Evolutionary conservation across 2,113 vertebrate species (phyloP).

Genomic region (Hymenochirus boettgeri): DNA sequence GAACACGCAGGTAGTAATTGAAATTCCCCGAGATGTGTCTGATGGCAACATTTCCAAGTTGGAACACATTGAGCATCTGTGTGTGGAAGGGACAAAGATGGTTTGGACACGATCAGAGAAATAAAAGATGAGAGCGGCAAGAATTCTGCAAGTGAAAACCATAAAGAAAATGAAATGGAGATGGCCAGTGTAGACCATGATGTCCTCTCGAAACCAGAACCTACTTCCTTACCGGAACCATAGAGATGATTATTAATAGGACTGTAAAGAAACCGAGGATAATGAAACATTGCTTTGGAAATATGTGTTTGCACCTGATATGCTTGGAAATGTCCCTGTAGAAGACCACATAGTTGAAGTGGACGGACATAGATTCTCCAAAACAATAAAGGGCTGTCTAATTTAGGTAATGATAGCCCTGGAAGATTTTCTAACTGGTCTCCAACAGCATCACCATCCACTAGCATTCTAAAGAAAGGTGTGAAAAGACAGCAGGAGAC

Average conservation of each 20-base stretch:
- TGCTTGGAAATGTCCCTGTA: background rate
- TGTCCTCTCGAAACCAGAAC: background rate
- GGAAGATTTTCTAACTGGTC: conserved; percentile 78
- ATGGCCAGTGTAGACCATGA: background rate
- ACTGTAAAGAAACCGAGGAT: conserved; percentile 28
- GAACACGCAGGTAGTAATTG: too few species aligned
- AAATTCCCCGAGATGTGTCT: too few species aligned
- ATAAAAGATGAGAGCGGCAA: too few species aligned
- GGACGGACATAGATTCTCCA: conserved; percentile 63
- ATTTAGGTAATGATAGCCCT: conserved; percentile 67
- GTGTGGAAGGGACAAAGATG: too few species aligned
- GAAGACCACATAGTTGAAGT: conserved; percentile 12
- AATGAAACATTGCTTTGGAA: background rate
- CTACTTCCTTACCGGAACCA: background rate
- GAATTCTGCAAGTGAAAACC: background rate
- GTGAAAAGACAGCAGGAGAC: conserved; percentile 76
- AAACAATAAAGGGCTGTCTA: conserved; percentile 56
- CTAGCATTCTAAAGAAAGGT: conserved; percentile 89
- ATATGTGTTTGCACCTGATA: background rate
- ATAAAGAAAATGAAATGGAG: background rate
- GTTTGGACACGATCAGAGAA: too few species aligned
- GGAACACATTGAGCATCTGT: too few species aligned
- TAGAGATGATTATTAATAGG: too few species aligned
- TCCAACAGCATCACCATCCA: conserved; percentile 88
- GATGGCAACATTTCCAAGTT: too few species aligned